phyloP scores from a whole-genome alignment of 2,888 invertebrate genomes.

The Lepidocyrtinus sp. region DNA sequence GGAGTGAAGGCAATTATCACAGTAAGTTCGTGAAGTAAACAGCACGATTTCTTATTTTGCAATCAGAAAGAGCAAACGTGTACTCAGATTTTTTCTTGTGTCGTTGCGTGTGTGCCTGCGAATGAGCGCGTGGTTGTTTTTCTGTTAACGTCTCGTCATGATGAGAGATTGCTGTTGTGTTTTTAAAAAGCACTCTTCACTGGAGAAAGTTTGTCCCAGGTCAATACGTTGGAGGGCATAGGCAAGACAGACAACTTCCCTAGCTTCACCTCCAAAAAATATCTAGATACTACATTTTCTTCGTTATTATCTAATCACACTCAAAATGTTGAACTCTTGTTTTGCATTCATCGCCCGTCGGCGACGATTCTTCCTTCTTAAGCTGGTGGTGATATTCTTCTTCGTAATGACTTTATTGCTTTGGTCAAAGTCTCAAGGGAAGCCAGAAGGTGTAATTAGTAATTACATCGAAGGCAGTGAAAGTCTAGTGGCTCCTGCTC shows the following conservation, averaged over 20 bases:
- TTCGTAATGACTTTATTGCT: constrained; percentile 66
- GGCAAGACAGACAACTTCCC: too few relatives aligned
- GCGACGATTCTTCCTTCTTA: constrained; percentile 64
- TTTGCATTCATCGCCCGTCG: constrained; percentile 61
- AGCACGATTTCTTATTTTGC: too few relatives aligned
- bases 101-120: too few relatives aligned
- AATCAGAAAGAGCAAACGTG: too few relatives aligned
- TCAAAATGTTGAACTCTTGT: constrained; percentile 41
- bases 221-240: too few relatives aligned
- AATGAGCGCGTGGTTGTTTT: too few relatives aligned
- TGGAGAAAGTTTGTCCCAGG: neutral
- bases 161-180: neutral
- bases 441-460: constrained; percentile 21
- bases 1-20: too few relatives aligned
- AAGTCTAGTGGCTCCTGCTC: constrained; percentile 18
- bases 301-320: neutral
- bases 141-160: neutral
- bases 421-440: constrained; percentile 63
- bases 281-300: neutral
- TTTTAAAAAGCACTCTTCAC: neutral
- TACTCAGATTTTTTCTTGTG: too few relatives aligned
- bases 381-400: constrained; percentile 58
- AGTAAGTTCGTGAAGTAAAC: too few relatives aligned
- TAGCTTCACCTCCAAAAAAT: neutral
- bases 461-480: constrained; percentile 31